phyloP scores from a whole-genome alignment of 1,140 invertebrate genomes.

The Musca domestica region DNA sequence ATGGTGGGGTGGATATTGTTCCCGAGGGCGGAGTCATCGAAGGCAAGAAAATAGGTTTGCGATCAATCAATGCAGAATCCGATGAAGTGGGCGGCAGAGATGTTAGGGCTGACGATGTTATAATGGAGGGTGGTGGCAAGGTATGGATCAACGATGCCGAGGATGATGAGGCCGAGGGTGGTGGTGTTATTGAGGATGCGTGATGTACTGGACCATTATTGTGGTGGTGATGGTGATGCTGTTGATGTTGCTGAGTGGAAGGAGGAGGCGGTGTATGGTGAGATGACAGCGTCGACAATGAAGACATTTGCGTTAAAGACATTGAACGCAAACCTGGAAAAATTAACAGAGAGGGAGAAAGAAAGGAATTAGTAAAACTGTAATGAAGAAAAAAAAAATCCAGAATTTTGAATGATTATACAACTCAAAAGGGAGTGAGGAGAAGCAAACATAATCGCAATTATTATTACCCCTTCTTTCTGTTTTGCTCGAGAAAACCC shows the following conservation, averaged over 20 bases:
- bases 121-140: conserved; percentile 1
- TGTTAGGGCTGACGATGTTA: conserved; percentile 15
- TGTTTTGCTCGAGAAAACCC: too few species aligned
- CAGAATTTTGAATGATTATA: too few species aligned
- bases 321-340: conserved; percentile 45
- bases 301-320: conserved; percentile 46
- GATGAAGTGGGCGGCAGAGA: conserved; percentile 1
- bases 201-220: background rate
- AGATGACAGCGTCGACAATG: conserved; percentile 40
- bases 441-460: too few species aligned
- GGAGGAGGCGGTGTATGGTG: background rate
- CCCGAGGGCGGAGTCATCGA: conserved; percentile 42
- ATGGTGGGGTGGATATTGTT: conserved; percentile 24
- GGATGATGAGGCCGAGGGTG: background rate
- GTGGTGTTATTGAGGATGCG: background rate
- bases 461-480: too few species aligned
- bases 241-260: background rate
- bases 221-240: background rate
- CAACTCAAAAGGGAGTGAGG: too few species aligned
- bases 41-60: conserved; percentile 47
- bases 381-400: background rate
- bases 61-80: conserved; percentile 37
- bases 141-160: background rate
- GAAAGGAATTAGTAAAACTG: background rate
- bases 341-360: background rate